Evolutionary conservation across 2,888 invertebrate species (phyloP).

Genomic region (Malachius bipustulatus): DNA sequence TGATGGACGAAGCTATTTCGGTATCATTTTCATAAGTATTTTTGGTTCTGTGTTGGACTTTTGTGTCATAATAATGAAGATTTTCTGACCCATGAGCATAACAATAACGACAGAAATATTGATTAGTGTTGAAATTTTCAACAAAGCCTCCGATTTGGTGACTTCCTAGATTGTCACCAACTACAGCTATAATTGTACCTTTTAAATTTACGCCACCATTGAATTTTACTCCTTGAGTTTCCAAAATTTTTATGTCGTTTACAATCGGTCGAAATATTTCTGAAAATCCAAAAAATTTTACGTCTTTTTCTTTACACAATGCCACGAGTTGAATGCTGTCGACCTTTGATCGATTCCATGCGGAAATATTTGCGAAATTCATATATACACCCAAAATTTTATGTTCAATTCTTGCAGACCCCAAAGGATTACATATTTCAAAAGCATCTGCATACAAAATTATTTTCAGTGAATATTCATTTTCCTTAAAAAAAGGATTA

Average conservation of each 20-base stretch:
- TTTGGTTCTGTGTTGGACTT: too few relatives aligned
- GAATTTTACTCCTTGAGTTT: not conserved
- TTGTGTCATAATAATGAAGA: too few relatives aligned
- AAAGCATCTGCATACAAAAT: conserved; percentile 5
- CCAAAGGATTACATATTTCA: conserved; percentile 6
- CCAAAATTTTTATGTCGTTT: not conserved
- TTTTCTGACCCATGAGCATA: conserved; percentile 8
- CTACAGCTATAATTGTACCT: conserved; percentile 18
- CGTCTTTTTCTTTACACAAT: not conserved
- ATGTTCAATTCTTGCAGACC: not conserved
- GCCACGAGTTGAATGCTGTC: not conserved
- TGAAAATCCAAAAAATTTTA: not conserved
- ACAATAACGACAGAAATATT: conserved; percentile 21
- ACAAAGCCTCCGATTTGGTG: conserved; percentile 22
- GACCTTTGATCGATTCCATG: not conserved
- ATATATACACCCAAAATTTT: conserved; percentile 5
- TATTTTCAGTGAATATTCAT: too few relatives aligned
- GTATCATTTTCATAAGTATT: too few relatives aligned
- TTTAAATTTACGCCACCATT: conserved; percentile 5
- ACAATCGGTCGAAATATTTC: not conserved
- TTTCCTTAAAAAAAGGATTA: too few relatives aligned
- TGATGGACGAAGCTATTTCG: too few relatives aligned
- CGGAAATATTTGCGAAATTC: not conserved
- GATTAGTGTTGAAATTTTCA: conserved; percentile 19
- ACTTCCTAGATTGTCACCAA: conserved; percentile 18